Conservation (phyloP, 2,113 vertebrate species). For the Sterrhoptilus dennistouni region DNA sequence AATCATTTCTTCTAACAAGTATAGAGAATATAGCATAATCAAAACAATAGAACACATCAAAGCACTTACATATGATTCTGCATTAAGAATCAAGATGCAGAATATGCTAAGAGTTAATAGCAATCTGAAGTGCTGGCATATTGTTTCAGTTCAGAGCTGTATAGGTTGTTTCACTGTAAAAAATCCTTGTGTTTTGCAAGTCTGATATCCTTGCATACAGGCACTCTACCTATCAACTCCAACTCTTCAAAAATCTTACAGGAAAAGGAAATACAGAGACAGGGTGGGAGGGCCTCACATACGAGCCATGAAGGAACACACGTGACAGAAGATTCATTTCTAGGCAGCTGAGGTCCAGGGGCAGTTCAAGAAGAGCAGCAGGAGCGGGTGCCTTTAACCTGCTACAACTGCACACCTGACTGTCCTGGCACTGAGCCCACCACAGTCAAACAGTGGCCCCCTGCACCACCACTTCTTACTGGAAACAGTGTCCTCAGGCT, state of each 20-base stretch:
- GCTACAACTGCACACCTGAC: neutral
- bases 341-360: neutral
- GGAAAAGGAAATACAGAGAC: neutral
- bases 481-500: neutral
- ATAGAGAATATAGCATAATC: neutral
- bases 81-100: neutral
- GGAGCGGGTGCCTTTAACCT: neutral
- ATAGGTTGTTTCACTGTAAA: neutral
- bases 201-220: neutral
- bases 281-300: neutral
- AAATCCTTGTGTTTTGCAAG: neutral
- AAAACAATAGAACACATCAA: neutral
- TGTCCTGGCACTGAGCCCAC: neutral
- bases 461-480: neutral
- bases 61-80: neutral
- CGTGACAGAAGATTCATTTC: neutral
- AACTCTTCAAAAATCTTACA: neutral
- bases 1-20: neutral
- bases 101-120: neutral
- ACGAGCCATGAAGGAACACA: neutral
- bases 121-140: neutral
- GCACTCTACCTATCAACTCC: neutral
- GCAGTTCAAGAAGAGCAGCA: neutral
- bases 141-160: neutral
- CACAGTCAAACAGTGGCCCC: neutral